These are phyloP conservation scores for Sebastes flavidus DNA, from an alignment of 2,797 vertebrate species.

Conservation along the genomic window DNA sequence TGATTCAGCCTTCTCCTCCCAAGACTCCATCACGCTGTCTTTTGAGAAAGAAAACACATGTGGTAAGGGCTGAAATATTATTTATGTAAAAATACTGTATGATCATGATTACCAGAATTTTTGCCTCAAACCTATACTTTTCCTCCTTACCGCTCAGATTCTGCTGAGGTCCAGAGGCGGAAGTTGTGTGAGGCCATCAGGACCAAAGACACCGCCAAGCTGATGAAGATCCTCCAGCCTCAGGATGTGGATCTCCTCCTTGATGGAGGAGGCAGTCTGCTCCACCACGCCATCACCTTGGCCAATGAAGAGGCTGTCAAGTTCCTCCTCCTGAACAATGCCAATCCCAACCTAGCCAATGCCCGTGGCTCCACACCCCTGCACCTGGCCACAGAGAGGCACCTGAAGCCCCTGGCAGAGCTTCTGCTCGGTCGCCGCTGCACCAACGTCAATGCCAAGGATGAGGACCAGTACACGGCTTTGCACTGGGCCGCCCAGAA, in stretches of 20 bases:
- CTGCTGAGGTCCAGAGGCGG: constrained; percentile 90
- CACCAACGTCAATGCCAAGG: constrained; percentile 92
- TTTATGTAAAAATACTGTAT: background rate
- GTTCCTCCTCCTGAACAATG: constrained; percentile 94
- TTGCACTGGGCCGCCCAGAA: constrained; percentile 95
- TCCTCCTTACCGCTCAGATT: constrained; percentile 78
- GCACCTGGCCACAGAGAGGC: constrained; percentile 91
- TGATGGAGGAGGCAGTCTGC: constrained; percentile 89
- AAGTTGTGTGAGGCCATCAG: constrained; percentile 93
- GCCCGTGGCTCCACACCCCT: constrained; percentile 89
- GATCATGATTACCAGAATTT: background rate
- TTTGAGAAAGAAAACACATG: constrained; percentile 92
- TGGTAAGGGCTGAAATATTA: constrained; percentile 72
- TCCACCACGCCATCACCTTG: constrained; percentile 90
- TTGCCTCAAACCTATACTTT: background rate
- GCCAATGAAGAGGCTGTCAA: constrained; percentile 95
- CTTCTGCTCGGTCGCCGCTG: constrained; percentile 89
- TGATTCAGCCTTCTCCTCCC: constrained; percentile 97
- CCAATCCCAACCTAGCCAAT: constrained; percentile 91
- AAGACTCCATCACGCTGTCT: constrained; percentile 94
- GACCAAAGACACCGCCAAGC: constrained; percentile 90
- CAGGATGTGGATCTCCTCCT: constrained; percentile 94
- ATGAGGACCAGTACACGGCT: constrained; percentile 97
- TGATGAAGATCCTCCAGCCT: constrained; percentile 99
- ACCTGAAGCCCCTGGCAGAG: constrained; percentile 87